phyloP scores from a whole-genome alignment of 2,797 vertebrate species.

The Manis crassicaudata region DNA sequence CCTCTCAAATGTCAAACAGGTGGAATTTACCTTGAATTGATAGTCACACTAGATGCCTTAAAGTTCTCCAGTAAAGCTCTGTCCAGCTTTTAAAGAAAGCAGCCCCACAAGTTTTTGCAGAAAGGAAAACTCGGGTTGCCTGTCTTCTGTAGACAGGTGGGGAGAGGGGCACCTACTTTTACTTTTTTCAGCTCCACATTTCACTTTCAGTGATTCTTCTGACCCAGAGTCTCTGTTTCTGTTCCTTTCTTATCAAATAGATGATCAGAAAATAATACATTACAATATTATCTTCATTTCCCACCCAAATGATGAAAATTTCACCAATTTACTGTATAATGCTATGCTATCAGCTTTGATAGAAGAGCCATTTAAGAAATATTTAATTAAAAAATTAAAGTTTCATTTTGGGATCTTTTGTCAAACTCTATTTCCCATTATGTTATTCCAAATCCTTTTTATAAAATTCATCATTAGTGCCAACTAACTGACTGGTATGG shows the following conservation, averaged over 20 bases:
- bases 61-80: background rate
- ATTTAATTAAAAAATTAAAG: background rate
- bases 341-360: background rate
- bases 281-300: background rate
- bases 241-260: background rate
- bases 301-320: background rate
- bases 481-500: background rate
- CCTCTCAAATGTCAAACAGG: background rate
- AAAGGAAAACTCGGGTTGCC: background rate
- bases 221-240: background rate
- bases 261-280: background rate
- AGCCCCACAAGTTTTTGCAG: background rate
- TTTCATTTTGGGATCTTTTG: background rate
- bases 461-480: background rate
- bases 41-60: background rate
- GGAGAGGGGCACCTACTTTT: no score
- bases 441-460: background rate
- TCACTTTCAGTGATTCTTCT: background rate
- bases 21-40: background rate
- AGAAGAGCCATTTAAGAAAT: background rate
- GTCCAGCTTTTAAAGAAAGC: background rate
- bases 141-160: background rate
- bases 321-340: background rate
- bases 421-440: conserved; percentile 24
- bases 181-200: background rate